Base-by-base conservation (phyloP, 2,113 vertebrate species). In the Ondatra zibethicus region DNA sequence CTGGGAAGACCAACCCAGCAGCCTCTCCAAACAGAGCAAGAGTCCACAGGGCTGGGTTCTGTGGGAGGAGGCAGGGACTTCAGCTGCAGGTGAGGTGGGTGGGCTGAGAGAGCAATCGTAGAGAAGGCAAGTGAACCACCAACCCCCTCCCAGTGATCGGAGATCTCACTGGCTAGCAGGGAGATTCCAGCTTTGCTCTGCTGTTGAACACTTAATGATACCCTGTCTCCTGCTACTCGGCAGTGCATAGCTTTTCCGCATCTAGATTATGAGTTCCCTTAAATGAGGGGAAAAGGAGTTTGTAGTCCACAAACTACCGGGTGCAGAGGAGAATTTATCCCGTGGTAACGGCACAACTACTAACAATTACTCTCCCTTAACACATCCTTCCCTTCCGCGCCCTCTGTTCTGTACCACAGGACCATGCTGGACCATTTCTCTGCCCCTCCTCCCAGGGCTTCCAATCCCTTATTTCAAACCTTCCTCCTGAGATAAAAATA, bases 251-350 rank as follows among this genome's bases (percentile, higher is more conserved):
- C 63, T 90, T 12, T 50, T 66, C 91, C 1, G 0, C 90, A 88
- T 50, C 80, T 36, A 66, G 84, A 84, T 36, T 87, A 25, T 45
- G 86, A 88, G 17, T 55, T 95, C 82, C 81, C 92, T 58, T 88
- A 47, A 85, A 47, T 19, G 76, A 42, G 7, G 0, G 13, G 14
- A 81, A 82, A 93, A 75, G 92, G 21, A 27, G 63, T 31, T 12
- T 92, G 55, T 10, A 11, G 76, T 73, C 58, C 50, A 81, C 63
- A 92, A 55, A 36, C 39, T 27, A 63, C 88, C 29, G 39, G 75
- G 73, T 27, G 36, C 33, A 10, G 88, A 65, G 52, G 36, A 61
- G 55, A 27, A 78, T 47, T 75, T 65, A 70, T 61, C 89, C 2
- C 3, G 0, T 14, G 42, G 78, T 80, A 33, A 90, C 58, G 85